These are phyloP conservation scores for Stenopsyche tienmushanensis DNA, from an alignment of 1,140 invertebrate genomes.

Conservation along the genomic window DNA sequence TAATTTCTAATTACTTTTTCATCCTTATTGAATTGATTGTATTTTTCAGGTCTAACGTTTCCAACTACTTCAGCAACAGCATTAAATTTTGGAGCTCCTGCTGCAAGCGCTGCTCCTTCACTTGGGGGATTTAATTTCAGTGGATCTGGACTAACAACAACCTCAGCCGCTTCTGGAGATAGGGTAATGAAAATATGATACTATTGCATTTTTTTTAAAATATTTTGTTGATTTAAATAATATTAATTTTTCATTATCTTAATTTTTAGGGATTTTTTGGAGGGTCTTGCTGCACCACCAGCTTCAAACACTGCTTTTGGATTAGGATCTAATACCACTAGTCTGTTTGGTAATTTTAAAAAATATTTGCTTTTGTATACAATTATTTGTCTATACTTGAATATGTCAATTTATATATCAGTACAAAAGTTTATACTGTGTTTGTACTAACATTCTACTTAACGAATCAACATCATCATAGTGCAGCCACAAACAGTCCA, in stretches of 20 bases:
- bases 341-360: constrained; percentile 20
- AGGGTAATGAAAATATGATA: not conserved
- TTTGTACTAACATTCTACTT: no score
- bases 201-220: not conserved
- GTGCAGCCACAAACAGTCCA: no score
- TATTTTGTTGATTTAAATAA: not conserved
- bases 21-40: no score
- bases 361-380: constrained; percentile 1
- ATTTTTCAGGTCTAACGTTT: no score
- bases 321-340: constrained; percentile 8
- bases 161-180: constrained; percentile 16
- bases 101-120: constrained; percentile 35
- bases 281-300: no score
- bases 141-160: constrained; percentile 6
- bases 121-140: constrained; percentile 38
- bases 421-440: not conserved
- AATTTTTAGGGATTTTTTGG: constrained; percentile 34
- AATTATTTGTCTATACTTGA: not conserved
- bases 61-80: constrained; percentile 38
- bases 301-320: constrained; percentile 16
- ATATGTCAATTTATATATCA: not conserved
- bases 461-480: no score
- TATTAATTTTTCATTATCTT: constrained; percentile 6
- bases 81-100: constrained; percentile 43
- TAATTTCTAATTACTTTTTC: no score